Percentiles rank a stretch among this genome's conserved stretches.
Evolutionary conservation across 2,888 invertebrate species (phyloP).

Genomic region (Tenthredo amoena): DNA sequence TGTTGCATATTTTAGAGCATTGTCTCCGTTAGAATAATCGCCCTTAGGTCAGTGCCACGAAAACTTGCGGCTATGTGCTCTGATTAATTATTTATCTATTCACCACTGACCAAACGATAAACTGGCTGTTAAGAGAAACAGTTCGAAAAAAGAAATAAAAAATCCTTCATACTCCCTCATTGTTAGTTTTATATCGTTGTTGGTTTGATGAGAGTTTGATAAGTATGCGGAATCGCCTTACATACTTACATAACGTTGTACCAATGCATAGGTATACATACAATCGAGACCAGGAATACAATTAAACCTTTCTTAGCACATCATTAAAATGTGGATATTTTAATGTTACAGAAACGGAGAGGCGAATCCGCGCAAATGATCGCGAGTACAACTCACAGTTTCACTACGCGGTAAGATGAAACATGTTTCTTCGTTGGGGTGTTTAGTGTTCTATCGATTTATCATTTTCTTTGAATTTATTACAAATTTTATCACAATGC

Average conservation of each 20-base stretch:
- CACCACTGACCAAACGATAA: neutral
- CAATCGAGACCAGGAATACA: neutral
- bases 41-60: constrained; percentile 48
- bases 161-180: neutral
- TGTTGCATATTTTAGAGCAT: constrained; percentile 36
- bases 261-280: neutral
- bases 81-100: constrained; percentile 59
- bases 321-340: constrained; percentile 66
- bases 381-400: constrained; percentile 97
- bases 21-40: constrained; percentile 36
- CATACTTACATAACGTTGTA: neutral
- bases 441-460: neutral
- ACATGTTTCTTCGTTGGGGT: neutral
- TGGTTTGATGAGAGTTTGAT: neutral
- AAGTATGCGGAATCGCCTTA: neutral
- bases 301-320: constrained; percentile 36
- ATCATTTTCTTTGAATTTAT: neutral
- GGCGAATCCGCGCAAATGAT: constrained; percentile 98
- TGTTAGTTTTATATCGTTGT: neutral
- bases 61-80: constrained; percentile 53
- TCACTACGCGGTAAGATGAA: constrained; percentile 96
- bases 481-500: too few species aligned
- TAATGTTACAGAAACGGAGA: constrained; percentile 93
- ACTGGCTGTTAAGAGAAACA: neutral
- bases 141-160: neutral